Conservation (phyloP, 1,140 invertebrate genomes). For the Nilaparvata lugens region DNA sequence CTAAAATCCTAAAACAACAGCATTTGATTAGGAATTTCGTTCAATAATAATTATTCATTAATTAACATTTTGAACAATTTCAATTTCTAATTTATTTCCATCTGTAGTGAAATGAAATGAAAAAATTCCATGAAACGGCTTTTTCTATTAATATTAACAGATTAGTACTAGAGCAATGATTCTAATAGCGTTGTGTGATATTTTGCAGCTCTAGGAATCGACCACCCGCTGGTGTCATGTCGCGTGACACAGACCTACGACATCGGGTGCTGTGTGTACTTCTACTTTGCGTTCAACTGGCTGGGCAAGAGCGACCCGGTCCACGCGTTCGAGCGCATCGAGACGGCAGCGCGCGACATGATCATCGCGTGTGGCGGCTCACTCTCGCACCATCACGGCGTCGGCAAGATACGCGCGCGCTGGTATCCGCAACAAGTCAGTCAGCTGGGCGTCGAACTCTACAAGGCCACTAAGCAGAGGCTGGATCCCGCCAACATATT, state of each 20-base stretch:
- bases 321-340: conserved; percentile 71
- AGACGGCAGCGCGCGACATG: conserved; percentile 79
- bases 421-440: conserved; percentile 74
- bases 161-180: too few species aligned
- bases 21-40: too few species aligned
- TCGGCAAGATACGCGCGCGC: conserved; percentile 83
- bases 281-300: conserved; percentile 93
- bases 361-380: conserved; percentile 85
- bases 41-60: too few species aligned
- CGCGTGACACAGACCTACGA: conserved; percentile 96
- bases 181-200: too few species aligned
- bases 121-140: too few species aligned
- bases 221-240: conserved; percentile 60
- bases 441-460: conserved; percentile 57
- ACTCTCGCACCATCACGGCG: conserved; percentile 93
- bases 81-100: too few species aligned
- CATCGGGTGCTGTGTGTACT: conserved; percentile 93
- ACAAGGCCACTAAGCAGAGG: conserved; percentile 71
- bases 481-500: conserved; percentile 94
- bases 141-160: too few species aligned
- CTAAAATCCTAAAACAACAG: too few species aligned
- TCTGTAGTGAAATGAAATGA: neutral
- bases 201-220: conserved; percentile 45
- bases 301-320: conserved; percentile 58
- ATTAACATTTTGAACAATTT: neutral